Conservation (phyloP, 2,797 vertebrate genomes). For the Netta rufina region DNA sequence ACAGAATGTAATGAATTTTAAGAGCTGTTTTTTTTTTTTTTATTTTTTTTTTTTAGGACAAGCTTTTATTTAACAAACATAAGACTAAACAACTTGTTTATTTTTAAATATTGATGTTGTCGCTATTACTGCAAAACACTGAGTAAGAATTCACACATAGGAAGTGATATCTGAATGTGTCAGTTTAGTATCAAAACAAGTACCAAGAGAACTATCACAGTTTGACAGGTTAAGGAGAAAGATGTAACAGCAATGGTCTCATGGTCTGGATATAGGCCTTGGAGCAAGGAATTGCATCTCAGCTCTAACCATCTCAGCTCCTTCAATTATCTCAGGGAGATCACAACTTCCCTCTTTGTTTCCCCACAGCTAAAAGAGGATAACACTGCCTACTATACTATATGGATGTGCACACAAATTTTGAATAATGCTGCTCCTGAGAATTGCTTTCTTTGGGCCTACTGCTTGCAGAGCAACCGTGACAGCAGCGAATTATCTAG, state of each 20-base stretch:
- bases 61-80: conserved; percentile 58
- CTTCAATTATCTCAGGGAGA: not conserved
- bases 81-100: conserved; percentile 71
- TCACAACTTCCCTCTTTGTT: not conserved
- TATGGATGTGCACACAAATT: not conserved
- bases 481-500: not conserved
- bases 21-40: conserved; percentile 2
- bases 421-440: not conserved
- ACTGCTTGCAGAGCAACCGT: not conserved
- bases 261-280: conserved; percentile 30
- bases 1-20: conserved; percentile 49
- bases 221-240: conserved; percentile 76
- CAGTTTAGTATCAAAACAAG: conserved; percentile 79
- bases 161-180: conserved; percentile 76
- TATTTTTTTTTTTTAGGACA: conserved; percentile 14
- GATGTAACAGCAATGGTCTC: conserved; percentile 17
- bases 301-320: not conserved
- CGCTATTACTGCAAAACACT: conserved; percentile 77
- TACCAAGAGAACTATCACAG: conserved; percentile 66
- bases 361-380: not conserved
- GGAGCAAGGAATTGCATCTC: conserved; percentile 28
- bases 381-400: not conserved
- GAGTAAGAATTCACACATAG: conserved; percentile 80
- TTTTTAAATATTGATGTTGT: conserved; percentile 81
- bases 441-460: not conserved